Evolutionary conservation across 2,888 invertebrate genomes (phyloP).

Genomic region (Horisme vitalbata): DNA sequence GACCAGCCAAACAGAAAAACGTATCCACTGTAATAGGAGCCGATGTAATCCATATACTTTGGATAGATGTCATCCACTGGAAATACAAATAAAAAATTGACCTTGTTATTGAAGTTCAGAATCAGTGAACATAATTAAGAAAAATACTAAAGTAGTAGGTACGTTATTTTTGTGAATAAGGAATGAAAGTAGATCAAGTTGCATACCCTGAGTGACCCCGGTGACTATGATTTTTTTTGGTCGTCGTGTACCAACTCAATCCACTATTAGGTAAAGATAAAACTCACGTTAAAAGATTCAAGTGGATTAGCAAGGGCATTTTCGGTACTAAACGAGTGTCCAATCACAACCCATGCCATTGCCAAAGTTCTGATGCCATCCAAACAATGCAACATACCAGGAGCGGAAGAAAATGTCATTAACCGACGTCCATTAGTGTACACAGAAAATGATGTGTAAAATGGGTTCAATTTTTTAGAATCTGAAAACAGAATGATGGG

Average conservation of each 20-base stretch:
- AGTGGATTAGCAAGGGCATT: conserved; percentile 25
- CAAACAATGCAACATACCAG: conserved; percentile 62
- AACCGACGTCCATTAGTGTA: conserved; percentile 61
- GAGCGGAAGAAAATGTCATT: conserved; percentile 46
- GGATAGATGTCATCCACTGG: conserved; percentile 32
- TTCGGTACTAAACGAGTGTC: conserved; percentile 51
- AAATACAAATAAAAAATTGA: too few relatives aligned
- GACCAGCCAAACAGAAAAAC: conserved; percentile 75
- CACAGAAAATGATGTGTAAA: conserved; percentile 41
- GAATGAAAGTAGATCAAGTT: too few relatives aligned
- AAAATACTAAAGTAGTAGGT: too few relatives aligned
- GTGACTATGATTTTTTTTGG: too few relatives aligned
- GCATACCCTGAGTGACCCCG: too few relatives aligned
- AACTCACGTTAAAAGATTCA: neutral
- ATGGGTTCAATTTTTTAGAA: conserved; percentile 31
- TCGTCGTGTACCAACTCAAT: too few relatives aligned
- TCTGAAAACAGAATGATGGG: conserved; percentile 36
- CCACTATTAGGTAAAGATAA: too few relatives aligned
- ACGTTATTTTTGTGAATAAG: too few relatives aligned
- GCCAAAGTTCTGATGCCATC: conserved; percentile 70
- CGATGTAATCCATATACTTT: conserved; percentile 57
- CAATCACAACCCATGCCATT: conserved; percentile 72
- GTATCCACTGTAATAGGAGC: conserved; percentile 83
- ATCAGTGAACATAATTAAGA: too few relatives aligned
- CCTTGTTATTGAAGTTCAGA: too few relatives aligned